phyloP scores from a whole-genome alignment of 2,797 vertebrate species.

The Urophycis tenuis region DNA sequence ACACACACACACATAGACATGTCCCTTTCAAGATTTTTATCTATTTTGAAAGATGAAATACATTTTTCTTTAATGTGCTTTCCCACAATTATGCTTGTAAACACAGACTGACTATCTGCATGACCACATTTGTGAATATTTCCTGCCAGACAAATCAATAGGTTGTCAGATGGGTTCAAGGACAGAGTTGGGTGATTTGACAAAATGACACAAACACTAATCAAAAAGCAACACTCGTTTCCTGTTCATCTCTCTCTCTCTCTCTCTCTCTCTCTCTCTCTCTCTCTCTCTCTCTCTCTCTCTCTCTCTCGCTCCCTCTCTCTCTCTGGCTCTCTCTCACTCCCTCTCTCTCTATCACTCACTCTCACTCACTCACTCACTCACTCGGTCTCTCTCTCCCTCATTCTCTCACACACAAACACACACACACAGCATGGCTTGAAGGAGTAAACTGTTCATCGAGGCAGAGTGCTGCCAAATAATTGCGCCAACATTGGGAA shows the following conservation, averaged over 20 bases:
- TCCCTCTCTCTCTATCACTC: neutral
- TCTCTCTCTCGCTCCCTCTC: neutral
- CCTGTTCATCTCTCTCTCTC: neutral
- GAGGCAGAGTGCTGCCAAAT: neutral
- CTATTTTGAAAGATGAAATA: neutral
- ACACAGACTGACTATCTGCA: neutral
- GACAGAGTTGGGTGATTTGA: constrained; percentile 16
- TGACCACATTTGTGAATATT: constrained; percentile 24
- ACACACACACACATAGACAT: constrained; percentile 6
- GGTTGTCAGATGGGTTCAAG: constrained; percentile 28
- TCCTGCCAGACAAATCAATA: constrained; percentile 41
- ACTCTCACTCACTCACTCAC: no score
- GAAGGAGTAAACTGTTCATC: neutral
- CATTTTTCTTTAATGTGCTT: neutral
- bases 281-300: no score
- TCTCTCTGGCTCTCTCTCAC: no score
- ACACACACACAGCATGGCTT: neutral
- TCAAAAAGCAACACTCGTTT: neutral
- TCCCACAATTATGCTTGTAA: neutral
- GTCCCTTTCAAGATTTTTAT: no score
- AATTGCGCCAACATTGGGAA: constrained; percentile 9
- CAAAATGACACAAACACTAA: neutral
- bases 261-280: neutral
- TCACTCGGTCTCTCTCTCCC: no score
- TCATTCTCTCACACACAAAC: neutral